phyloP scores from a whole-genome alignment of 2,113 vertebrate genomes.

The Perca fluviatilis region DNA sequence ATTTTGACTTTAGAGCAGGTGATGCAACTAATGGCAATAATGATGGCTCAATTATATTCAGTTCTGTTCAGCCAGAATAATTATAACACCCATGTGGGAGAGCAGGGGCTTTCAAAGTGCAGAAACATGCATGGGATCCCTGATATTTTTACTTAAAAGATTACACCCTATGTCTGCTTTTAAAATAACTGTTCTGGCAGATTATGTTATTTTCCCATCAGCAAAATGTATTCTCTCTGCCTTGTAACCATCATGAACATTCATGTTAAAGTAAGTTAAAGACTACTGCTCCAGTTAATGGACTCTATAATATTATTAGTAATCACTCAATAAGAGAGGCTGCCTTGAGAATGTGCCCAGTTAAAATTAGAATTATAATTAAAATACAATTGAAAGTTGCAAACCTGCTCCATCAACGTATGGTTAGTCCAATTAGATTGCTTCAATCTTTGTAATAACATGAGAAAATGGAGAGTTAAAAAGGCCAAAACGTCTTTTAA shows the following conservation, averaged over 20 bases:
- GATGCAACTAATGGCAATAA: too few relatives aligned
- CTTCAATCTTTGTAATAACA: background rate
- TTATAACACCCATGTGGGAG: background rate
- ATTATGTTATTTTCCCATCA: background rate
- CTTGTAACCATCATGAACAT: constrained; percentile 4
- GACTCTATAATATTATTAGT: background rate
- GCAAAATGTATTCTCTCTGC: background rate
- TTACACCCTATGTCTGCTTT: background rate
- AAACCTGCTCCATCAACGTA: background rate
- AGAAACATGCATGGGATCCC: background rate
- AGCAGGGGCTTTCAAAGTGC: background rate
- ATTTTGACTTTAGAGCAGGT: too few relatives aligned
- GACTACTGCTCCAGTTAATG: background rate
- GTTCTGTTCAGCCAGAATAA: background rate
- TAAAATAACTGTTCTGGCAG: background rate
- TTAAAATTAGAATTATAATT: background rate
- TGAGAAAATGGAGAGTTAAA: too few relatives aligned
- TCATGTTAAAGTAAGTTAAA: background rate
- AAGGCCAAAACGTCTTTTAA: background rate
- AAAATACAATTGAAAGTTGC: background rate
- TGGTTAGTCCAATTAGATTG: too few relatives aligned
- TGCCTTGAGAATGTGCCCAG: background rate
- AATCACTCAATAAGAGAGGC: background rate
- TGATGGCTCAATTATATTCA: too few relatives aligned
- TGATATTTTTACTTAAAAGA: background rate